Evolutionary conservation across 1,140 invertebrate genomes (phyloP), one percentile per base, ranked within the genome.

Genomic region (Cyclina sinensis): DNA sequence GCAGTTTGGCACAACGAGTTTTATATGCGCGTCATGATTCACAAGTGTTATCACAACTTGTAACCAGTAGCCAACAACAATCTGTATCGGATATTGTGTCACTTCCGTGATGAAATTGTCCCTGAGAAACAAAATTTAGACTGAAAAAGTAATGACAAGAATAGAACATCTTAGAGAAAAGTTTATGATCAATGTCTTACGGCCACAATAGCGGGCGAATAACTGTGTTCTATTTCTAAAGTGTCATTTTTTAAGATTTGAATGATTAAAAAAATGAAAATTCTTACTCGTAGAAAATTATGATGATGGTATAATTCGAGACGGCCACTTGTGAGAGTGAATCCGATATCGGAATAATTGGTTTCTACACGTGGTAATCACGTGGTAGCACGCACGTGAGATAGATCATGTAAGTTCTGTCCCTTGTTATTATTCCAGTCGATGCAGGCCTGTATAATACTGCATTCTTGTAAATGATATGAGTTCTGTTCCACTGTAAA

Each of bases 401-500:
- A 9, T 87, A 35, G 1, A 94, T 73, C 37, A 89, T 83, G 87
- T 91, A 92, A 4, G 87, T 89, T 73, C 93, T 92, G 3, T 11
- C 18, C 21, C 51, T 57, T 4, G 51, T 57, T 5, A 57, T 57
- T n/a, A 57, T 21, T 18, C 51, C 51, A 18, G 51, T 57, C 5
- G 51, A 81, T 0, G 93, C 92, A 30, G 88, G 85, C 1, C 89
- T 70, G 46, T 94, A 92, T 21, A 85, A 86, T n/a, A 95, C 68
- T 0, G 68, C 80, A 68, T 93, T 94, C 46, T 32, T 54, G 87
- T 94, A 95, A 37, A 91, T 87, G 32, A 94, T 92, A 86, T 94
- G 91, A 2, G 92, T 92, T 2, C 32, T 76, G 79, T 95, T 95
- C 27, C 73, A 62, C 94, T 94, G 90, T 18, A 90, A 43, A 43